Conservation (phyloP, 2,797 vertebrate species). For the Yasuhikotakia modesta region DNA sequence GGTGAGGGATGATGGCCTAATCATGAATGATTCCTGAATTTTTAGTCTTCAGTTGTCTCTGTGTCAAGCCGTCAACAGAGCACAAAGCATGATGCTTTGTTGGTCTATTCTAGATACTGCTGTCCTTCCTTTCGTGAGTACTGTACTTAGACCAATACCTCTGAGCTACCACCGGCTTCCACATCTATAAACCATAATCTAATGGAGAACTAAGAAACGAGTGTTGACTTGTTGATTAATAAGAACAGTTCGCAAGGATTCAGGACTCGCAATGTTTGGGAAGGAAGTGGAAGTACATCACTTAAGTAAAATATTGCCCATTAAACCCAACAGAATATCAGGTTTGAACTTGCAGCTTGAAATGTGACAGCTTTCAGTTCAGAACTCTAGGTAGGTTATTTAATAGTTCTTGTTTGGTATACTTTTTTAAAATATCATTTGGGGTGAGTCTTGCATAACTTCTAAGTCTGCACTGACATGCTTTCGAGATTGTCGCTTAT, state of each 20-base stretch:
- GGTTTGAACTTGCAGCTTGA: constrained; percentile 62
- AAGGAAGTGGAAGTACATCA: constrained; percentile 9
- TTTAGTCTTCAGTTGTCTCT: constrained; percentile 68
- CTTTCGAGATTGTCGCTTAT: constrained; percentile 13
- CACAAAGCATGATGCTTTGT: constrained; percentile 67
- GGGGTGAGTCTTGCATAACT: constrained; percentile 24
- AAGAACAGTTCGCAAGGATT: background rate
- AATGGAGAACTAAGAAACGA: constrained; percentile 35
- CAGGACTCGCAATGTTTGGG: constrained; percentile 12
- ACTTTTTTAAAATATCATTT: constrained; percentile 40
- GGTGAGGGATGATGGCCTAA: constrained; percentile 78
- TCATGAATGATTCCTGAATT: constrained; percentile 74
- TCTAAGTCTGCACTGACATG: constrained; percentile 32
- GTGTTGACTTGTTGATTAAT: constrained; percentile 13
- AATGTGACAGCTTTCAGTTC: constrained; percentile 45
- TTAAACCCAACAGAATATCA: constrained; percentile 60
- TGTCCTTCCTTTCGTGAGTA: constrained; percentile 75
- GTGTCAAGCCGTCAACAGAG: constrained; percentile 68
- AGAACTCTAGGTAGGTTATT: constrained; percentile 24
- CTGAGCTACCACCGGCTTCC: constrained; percentile 65
- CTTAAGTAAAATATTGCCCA: constrained; percentile 7
- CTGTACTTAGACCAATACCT: constrained; percentile 75
- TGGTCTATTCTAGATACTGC: constrained; percentile 76
- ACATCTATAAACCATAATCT: constrained; percentile 18
- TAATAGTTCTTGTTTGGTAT: constrained; percentile 50